phyloP scores from a whole-genome alignment of 1,140 invertebrate species.

The Telenomus remus region DNA sequence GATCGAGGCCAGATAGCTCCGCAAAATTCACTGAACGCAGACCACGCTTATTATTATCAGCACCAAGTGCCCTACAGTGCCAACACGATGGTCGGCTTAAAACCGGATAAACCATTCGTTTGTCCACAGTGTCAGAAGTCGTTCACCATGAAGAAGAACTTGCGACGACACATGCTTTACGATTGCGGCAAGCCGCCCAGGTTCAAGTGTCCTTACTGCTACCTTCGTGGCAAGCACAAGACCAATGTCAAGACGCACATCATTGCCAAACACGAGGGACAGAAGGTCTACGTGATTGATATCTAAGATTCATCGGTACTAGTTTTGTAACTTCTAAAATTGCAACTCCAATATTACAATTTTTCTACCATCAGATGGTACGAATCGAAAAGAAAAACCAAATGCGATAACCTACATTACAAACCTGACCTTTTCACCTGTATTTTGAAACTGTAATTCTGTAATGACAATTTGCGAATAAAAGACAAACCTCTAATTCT shows the following conservation, averaged over 20 bases:
- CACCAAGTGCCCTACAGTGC: constrained; percentile 20
- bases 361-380: too few species aligned
- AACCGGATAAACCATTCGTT: constrained; percentile 47
- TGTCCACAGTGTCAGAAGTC: constrained; percentile 50
- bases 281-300: constrained; percentile 40
- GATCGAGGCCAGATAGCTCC: constrained; percentile 17
- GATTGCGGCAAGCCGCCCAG: constrained; percentile 76
- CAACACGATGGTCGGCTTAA: constrained; percentile 15
- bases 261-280: constrained; percentile 46
- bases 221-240: constrained; percentile 62
- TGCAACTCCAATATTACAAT: too few species aligned
- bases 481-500: too few species aligned
- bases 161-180: constrained; percentile 61
- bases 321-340: neutral
- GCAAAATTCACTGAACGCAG: constrained; percentile 23
- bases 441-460: too few species aligned
- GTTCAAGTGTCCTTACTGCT: constrained; percentile 75
- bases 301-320: constrained; percentile 19
- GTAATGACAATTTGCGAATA: too few species aligned
- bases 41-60: constrained; percentile 34
- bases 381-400: too few species aligned
- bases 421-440: too few species aligned
- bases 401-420: too few species aligned
- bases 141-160: constrained; percentile 51
- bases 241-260: constrained; percentile 53